Percentiles rank a stretch among this genome's conserved stretches.
Conservation (phyloP, 2,888 invertebrate species). For the Zygaena filipendulae region DNA sequence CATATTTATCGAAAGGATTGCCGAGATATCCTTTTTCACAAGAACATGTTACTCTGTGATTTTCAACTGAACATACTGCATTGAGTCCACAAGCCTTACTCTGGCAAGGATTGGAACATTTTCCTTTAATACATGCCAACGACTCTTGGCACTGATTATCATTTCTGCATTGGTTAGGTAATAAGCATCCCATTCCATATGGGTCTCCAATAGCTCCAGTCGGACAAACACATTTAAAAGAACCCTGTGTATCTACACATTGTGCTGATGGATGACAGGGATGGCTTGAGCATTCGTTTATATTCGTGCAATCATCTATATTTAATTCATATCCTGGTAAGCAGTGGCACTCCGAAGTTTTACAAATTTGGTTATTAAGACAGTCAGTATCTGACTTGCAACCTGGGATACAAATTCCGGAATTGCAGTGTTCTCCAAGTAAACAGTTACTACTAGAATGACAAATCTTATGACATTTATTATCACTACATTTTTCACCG, state of each 20-base stretch:
- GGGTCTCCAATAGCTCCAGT: conserved; percentile 83
- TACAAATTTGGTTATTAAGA: conserved; percentile 80
- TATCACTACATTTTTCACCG: conserved; percentile 85
- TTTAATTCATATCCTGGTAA: conserved; percentile 79
- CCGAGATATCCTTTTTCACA: conserved; percentile 87
- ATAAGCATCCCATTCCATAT: conserved; percentile 73
- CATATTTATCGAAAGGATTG: conserved; percentile 77
- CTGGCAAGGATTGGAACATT: conserved; percentile 86
- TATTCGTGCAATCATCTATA: conserved; percentile 81
- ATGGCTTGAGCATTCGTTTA: conserved; percentile 82
- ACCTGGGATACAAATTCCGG: conserved; percentile 84
- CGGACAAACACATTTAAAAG: conserved; percentile 83
- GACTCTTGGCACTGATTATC: conserved; percentile 81
- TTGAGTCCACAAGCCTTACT: conserved; percentile 78
- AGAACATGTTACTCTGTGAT: conserved; percentile 78
- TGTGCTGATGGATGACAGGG: conserved; percentile 85
- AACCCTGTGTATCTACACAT: conserved; percentile 84
- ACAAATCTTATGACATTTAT: conserved; percentile 85
- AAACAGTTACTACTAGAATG: conserved; percentile 91
- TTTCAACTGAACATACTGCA: conserved; percentile 78
- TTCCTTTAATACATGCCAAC: conserved; percentile 78
- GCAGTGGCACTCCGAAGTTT: conserved; percentile 80
- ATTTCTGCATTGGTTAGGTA: conserved; percentile 79
- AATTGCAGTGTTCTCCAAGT: conserved; percentile 87
- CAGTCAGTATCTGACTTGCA: conserved; percentile 87